Evolutionary conservation across 2,888 invertebrate genomes (phyloP), one percentile per base, ranked within the genome.

Genomic region (Tenthredo amoena): DNA sequence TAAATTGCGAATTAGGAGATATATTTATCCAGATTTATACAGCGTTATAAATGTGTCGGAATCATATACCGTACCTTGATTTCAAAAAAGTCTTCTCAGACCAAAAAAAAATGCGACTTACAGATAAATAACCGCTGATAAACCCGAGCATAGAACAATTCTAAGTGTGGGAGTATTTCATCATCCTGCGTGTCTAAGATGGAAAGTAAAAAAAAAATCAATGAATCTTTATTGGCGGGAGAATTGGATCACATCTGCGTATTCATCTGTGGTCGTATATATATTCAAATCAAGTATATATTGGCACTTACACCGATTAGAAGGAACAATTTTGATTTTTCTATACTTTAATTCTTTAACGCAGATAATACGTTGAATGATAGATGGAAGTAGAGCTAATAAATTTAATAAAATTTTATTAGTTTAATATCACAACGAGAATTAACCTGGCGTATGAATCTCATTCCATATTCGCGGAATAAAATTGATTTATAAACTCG

Each of bases 401-500:
- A 34, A 77, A 77, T 77, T 18, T 31, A 7, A 68, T 77, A 18
- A 0, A 55, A n/a, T 21, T 77, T 55, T 31, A 34, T 34, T 31
- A 31, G 18, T 18, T 77, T 1, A 6, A 34, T 31, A 77, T 55
- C 77, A 15, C 18, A 5, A 18, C 15, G 3, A 34, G 15, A 31
- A 50, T 77, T 77, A 31, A 26, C 37, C 55, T 77, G 31, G 34
- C 55, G 26, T 31, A 55, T 77, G 21, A 77, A 77, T 77, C 77
- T 31, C 50, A 18, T 18, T 31, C 10, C 21, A 21, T 62, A 50
- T 77, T 55, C 34, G 26, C 18, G n/a, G 5, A 55, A 77, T 77
- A 77, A 55, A 77, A 77, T 77, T 77, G 77, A 77, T 77, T 77
- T 55, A 77, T 77, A 34, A 77, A 77, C 50, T 55, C n/a, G 5